Conservation (phyloP, 1,140 invertebrate genomes). For the Cotesia typhae region DNA sequence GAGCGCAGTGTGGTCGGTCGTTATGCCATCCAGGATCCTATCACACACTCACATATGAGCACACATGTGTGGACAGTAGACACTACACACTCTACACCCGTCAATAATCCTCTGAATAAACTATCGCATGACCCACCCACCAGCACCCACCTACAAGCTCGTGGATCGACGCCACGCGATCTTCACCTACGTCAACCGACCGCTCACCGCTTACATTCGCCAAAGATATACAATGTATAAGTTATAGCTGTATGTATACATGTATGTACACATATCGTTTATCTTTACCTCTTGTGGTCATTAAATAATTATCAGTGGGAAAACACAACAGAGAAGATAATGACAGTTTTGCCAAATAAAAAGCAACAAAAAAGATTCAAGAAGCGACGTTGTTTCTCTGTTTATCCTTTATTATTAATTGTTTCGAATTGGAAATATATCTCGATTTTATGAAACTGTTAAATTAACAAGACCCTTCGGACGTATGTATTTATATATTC, state of each 20-base stretch:
- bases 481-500: no score
- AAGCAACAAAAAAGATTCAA: background rate
- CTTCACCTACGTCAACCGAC: conserved; percentile 26
- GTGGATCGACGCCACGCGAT: conserved; percentile 38
- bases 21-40: conserved; percentile 46
- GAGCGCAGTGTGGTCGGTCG: conserved; percentile 48
- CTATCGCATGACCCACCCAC: conserved; percentile 59
- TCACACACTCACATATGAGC: no score
- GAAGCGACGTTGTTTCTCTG: no score
- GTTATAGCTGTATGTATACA: no score
- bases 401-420: background rate
- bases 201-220: background rate
- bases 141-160: conserved; percentile 54
- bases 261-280: no score
- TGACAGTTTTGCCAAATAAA: background rate
- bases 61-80: conserved; percentile 7
- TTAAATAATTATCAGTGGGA: background rate
- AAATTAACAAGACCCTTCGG: no score
- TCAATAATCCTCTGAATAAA: conserved; percentile 67
- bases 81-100: conserved; percentile 50
- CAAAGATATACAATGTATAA: background rate
- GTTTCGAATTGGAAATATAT: background rate
- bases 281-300: conserved; percentile 1
- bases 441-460: background rate
- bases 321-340: no score